These are phyloP conservation scores for Pseudorasbora parva DNA, from an alignment of 2,113 vertebrate genomes.

Conservation along the genomic window DNA sequence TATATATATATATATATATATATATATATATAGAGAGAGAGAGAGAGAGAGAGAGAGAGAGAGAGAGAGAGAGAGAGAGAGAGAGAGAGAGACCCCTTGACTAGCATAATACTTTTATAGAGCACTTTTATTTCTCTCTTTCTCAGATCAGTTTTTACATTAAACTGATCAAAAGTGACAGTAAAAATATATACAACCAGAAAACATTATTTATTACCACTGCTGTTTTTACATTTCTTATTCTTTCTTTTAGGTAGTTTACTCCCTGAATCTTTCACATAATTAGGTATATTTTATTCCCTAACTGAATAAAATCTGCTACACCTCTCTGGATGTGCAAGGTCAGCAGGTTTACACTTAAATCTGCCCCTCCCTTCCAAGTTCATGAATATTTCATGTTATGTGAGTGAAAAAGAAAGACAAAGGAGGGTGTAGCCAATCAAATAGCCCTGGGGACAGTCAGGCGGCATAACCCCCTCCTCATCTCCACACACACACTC, in stretches of 20 bases:
- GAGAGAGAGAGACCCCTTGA: no score
- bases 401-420: not conserved
- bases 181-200: not conserved
- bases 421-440: not conserved
- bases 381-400: constrained; percentile 52
- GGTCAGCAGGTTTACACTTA: constrained; percentile 16
- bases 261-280: not conserved
- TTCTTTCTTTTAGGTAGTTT: not conserved
- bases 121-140: no score
- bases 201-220: not conserved
- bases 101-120: no score
- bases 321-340: not conserved
- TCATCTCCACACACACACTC: not conserved
- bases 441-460: constrained; percentile 16
- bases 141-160: no score
- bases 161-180: no score
- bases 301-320: not conserved
- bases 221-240: not conserved
- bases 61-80: no score
- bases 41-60: no score
- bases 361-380: constrained; percentile 19
- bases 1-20: no score
- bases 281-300: not conserved
- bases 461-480: constrained; percentile 21
- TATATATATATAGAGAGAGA: no score